Evolutionary conservation across 2,113 vertebrate genomes (phyloP).

Genomic region (Notechis scutatus): DNA sequence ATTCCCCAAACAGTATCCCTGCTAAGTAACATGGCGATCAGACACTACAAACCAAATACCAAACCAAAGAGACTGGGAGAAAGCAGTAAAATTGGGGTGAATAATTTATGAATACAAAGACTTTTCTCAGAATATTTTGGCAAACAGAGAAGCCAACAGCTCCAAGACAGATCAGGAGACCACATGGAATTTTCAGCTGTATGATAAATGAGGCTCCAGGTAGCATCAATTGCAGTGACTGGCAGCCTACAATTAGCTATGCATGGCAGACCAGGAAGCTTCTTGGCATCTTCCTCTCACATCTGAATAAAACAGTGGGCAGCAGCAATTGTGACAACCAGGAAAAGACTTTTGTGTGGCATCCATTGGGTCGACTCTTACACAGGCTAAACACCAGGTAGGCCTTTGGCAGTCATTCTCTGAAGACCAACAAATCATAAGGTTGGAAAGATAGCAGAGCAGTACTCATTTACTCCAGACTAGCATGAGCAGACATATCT

Average conservation of each 20-base stretch:
- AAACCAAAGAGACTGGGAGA: neutral
- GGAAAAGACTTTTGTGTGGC: neutral
- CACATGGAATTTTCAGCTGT: neutral
- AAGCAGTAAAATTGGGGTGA: neutral
- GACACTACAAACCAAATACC: neutral
- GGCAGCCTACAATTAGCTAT: neutral
- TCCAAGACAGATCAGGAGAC: neutral
- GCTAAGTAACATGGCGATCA: neutral
- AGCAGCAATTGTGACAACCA: neutral
- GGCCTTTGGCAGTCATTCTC: neutral
- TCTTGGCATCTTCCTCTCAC: neutral
- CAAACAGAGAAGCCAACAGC: neutral
- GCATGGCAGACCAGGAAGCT: neutral
- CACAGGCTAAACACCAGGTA: neutral
- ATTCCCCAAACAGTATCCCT: neutral
- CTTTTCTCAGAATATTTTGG: neutral
- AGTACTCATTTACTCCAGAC: neutral
- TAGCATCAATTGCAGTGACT: neutral
- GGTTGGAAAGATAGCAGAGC: neutral
- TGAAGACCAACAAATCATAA: neutral
- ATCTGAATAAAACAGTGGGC: neutral
- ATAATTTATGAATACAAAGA: neutral
- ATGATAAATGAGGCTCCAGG: neutral
- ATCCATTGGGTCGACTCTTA: neutral
- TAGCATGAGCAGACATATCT: neutral